phyloP scores from a whole-genome alignment of 2,113 vertebrate species.

The Nothobranchius kuhntae region DNA sequence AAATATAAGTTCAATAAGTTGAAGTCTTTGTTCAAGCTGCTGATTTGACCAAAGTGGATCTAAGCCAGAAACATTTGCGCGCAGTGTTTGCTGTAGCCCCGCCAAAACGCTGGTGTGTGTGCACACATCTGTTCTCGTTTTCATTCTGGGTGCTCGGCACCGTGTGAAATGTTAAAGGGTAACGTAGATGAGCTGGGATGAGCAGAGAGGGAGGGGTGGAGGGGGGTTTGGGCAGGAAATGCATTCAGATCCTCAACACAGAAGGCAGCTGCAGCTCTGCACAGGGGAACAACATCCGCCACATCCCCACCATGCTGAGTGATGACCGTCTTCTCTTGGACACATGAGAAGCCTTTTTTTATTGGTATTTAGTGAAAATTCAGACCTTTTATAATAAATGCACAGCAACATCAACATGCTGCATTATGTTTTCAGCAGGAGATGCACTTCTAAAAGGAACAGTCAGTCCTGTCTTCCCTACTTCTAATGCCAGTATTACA shows the following conservation, averaged over 20 bases:
- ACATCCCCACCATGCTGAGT: conserved; percentile 12
- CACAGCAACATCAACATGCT: not conserved
- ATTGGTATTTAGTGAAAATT: not conserved
- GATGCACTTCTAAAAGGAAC: not conserved
- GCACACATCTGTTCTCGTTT: not conserved
- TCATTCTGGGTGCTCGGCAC: not conserved
- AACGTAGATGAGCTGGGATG: not conserved
- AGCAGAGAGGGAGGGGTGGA: not conserved
- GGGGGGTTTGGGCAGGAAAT: conserved; percentile 42
- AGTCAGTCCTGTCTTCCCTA: conserved; percentile 1
- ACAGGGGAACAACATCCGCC: conserved; percentile 24
- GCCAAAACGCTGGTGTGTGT: not conserved
- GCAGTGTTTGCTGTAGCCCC: not conserved
- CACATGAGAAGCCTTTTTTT: conserved; percentile 1
- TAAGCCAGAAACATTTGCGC: no score
- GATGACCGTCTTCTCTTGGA: conserved; percentile 12
- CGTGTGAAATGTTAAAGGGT: conserved; percentile 9
- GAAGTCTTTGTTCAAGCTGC: no score
- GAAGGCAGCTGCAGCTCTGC: conserved; percentile 44
- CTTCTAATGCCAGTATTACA: not conserved
- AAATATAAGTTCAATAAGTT: no score
- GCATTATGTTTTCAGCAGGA: not conserved
- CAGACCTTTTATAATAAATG: not conserved
- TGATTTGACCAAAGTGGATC: no score
- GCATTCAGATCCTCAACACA: conserved; percentile 11